Base-by-base conservation (phyloP, 2,888 invertebrate genomes). In the Pegoplata infirma region DNA sequence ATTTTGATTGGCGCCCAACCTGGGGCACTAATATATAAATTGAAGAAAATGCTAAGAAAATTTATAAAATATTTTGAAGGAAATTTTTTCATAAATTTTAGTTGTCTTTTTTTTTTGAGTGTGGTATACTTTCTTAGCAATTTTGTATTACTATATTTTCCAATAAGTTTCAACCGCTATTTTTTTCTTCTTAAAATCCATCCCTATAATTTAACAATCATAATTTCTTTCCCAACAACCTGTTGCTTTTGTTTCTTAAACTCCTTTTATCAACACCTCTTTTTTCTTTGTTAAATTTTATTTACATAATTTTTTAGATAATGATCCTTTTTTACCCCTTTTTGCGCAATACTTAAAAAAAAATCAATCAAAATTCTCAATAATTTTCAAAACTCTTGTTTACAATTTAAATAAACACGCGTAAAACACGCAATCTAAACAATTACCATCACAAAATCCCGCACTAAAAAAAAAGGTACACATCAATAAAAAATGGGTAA, bases 391-490 rank as follows among this genome's bases (percentile, higher is more conserved):
- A 12, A 36, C 19, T 46, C 10, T 56, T 25, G 25, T n/a, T 49
- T 32, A 55, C 32, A 3, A 53, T 66, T 64, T 32, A 53, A 59
- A 53, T 64, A 55, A 55, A 58, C 63, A 58, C 55, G 32, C 63
- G 56, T 36, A 5, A 25, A 79, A 56, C 71, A 79, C 66, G 67
- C 67, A 71, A 74, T 71, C 49, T 81, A 68, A 81, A 76, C 68
- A 81, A 82, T 82, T 83, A 82, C 82, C 80, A 82, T 81, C 74
- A 80, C 77, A 75, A n/a, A 78, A 61, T 40, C 47, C 16, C 0
- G 5, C 25, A 28, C n/a, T 32, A 10, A 8, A 40, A 40, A 17
- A 16, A 47, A 58, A 58, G 36, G 25, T 25, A 25, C 25, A 5
- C 25, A 25, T 25, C 25, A 25, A 25, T 25, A 8, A 63, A 14